Evolutionary conservation across 2,888 invertebrate species (phyloP).

Genomic region (Yponomeuta malinellus): DNA sequence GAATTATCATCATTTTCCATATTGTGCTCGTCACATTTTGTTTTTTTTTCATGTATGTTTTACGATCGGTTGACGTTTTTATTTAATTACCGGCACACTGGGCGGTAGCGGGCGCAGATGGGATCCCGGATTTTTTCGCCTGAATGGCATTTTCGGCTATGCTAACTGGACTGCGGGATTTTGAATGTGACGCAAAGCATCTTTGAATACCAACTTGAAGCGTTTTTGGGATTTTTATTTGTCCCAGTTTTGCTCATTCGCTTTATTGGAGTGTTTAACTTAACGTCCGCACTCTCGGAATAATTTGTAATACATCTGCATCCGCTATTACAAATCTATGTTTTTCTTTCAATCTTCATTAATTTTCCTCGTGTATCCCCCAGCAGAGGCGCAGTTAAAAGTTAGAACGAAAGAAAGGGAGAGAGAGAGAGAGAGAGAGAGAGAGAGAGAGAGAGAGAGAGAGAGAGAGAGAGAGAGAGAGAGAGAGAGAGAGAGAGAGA

Average conservation of each 20-base stretch:
- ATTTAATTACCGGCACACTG: slow-evolving; percentile 12
- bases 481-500: too few relatives aligned
- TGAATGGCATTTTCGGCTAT: slow-evolving; percentile 19
- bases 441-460: too few relatives aligned
- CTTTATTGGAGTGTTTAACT: too few relatives aligned
- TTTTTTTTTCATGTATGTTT: not conserved
- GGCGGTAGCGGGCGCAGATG: slow-evolving; percentile 7
- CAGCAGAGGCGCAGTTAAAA: not conserved
- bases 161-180: slow-evolving; percentile 17
- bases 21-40: not conserved
- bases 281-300: not conserved
- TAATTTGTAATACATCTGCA: too few relatives aligned
- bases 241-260: too few relatives aligned
- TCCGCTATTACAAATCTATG: too few relatives aligned
- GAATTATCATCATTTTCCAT: not conserved
- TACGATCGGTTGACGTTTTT: not conserved
- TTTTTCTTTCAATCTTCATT: not conserved
- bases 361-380: not conserved
- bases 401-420: too few relatives aligned
- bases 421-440: too few relatives aligned
- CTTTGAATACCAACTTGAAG: too few relatives aligned
- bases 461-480: too few relatives aligned
- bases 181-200: slow-evolving; percentile 18
- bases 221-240: too few relatives aligned
- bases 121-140: slow-evolving; percentile 28